Evolutionary conservation across 2,797 vertebrate species (phyloP).

Genomic region (Onychomys leucogaster): DNA sequence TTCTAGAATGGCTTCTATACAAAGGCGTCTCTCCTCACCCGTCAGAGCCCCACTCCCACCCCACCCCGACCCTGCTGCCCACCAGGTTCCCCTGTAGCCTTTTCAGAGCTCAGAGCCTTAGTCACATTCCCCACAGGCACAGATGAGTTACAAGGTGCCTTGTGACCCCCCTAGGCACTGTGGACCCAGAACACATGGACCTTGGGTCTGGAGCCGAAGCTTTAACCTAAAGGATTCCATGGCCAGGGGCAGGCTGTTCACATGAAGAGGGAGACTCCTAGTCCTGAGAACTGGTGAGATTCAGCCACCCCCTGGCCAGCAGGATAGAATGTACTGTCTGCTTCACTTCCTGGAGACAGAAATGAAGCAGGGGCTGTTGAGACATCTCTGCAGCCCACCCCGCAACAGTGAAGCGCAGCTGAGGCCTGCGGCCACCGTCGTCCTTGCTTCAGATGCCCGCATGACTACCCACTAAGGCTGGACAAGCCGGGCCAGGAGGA

Average conservation of each 20-base stretch:
- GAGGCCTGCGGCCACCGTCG: background rate
- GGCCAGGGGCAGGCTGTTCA: background rate
- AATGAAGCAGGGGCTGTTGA: background rate
- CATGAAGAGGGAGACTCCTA: background rate
- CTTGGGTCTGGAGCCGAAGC: slow-evolving; percentile 6
- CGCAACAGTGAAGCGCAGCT: background rate
- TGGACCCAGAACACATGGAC: background rate
- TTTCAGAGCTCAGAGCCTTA: background rate
- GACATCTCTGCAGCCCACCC: background rate
- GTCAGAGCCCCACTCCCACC: background rate
- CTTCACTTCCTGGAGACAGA: slow-evolving; percentile 3
- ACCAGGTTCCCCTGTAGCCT: background rate
- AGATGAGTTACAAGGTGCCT: background rate
- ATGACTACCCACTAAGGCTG: background rate
- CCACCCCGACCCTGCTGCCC: background rate
- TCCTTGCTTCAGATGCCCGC: background rate
- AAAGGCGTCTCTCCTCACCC: slow-evolving; percentile 9
- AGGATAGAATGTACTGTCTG: background rate
- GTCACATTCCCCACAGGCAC: background rate
- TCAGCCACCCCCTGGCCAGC: background rate
- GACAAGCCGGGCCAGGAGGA: background rate
- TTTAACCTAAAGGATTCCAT: background rate
- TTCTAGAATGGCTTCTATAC: slow-evolving; percentile 59
- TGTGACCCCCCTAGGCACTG: background rate
- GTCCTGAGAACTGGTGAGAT: background rate